These are phyloP conservation scores for Aricia agestis DNA, from an alignment of 1,140 invertebrate genomes.

Conservation along the genomic window DNA sequence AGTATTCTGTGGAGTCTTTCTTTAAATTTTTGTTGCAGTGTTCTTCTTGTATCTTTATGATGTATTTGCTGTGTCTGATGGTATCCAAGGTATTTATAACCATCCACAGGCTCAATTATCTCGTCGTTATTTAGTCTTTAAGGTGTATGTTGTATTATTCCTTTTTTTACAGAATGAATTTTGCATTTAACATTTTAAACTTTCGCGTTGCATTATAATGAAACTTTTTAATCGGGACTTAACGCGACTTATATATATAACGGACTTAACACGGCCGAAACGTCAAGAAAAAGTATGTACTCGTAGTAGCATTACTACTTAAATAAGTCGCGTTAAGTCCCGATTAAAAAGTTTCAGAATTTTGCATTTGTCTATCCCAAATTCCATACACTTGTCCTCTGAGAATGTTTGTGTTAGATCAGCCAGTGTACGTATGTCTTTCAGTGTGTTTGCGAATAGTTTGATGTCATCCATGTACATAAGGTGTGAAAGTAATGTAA, in stretches of 20 bases:
- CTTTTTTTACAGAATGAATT: conserved; percentile 15
- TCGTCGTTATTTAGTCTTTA: neutral
- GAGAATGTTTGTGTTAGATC: conserved; percentile 24
- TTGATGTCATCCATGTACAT: conserved; percentile 24
- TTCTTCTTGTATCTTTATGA: conserved; percentile 4
- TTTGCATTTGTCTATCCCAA: conserved; percentile 19
- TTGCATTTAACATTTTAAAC: too few relatives aligned
- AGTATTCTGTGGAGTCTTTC: conserved; percentile 2
- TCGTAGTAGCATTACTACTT: too few relatives aligned
- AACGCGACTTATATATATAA: too few relatives aligned
- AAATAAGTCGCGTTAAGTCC: too few relatives aligned
- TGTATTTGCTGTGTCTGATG: conserved; percentile 11
- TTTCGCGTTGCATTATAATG: too few relatives aligned
- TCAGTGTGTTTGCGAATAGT: conserved; percentile 13
- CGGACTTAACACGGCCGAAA: too few relatives aligned
- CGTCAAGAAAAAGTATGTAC: too few relatives aligned
- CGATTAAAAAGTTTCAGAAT: too few relatives aligned
- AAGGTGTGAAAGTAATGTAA: neutral
- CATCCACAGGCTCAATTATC: conserved; percentile 10
- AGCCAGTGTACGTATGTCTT: conserved; percentile 10
- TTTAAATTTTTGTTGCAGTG: conserved; percentile 17
- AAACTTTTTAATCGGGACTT: too few relatives aligned
- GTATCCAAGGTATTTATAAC: conserved; percentile 20
- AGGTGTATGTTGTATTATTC: neutral
- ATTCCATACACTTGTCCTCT: conserved; percentile 21